Evolutionary conservation across 2,797 vertebrate genomes (phyloP), one percentile per base, ranked within the genome.

Genomic region (Muscicapa striata): DNA sequence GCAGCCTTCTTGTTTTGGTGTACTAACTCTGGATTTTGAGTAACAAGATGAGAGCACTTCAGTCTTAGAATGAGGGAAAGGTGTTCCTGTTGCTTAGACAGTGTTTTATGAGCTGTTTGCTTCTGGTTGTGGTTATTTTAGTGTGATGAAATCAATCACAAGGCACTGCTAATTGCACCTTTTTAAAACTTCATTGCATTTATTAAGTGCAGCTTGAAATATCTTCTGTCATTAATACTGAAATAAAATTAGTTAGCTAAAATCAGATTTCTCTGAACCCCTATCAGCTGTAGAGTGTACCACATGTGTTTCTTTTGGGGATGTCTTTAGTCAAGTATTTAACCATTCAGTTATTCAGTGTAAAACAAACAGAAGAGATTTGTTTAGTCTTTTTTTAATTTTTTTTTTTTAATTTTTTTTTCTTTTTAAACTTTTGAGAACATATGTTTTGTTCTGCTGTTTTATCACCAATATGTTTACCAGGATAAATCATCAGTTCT

Each of bases 251-350:
- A 36, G 9, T 55, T 15, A 61, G 45, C 30, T 34, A 36, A 72
- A 54, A 49, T 75, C 3, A 41, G 30, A 38, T 58, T 54, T 59
- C 5, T 76, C 7, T 64, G 23, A 86, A 54, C 6, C 23, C 13
- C 3, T n/a, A 2, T 45, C n/a, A 15, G 21, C 26, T 2, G 5
- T 32, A 17, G 46, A 6, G 1, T 5, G 13, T 29, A 15, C 4
- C 5, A 17, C 7, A 2, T 15, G 3, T 26, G 9, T 76, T 73
- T 87, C 12, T 63, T 87, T 87, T 27, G 26, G 22, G 9, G 15
- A 3, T 32, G 13, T 30, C 26, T 84, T 21, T 13, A 48, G 8
- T 61, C 27, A 59, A 5, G 12, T 52, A 6, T 64, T 58, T 81
- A 36, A 13, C 27, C 11, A 7, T 27, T 64, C 5, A 26, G 9